phyloP scores from a whole-genome alignment of 2,888 invertebrate species.

The Lasioglossum oenotherae region DNA sequence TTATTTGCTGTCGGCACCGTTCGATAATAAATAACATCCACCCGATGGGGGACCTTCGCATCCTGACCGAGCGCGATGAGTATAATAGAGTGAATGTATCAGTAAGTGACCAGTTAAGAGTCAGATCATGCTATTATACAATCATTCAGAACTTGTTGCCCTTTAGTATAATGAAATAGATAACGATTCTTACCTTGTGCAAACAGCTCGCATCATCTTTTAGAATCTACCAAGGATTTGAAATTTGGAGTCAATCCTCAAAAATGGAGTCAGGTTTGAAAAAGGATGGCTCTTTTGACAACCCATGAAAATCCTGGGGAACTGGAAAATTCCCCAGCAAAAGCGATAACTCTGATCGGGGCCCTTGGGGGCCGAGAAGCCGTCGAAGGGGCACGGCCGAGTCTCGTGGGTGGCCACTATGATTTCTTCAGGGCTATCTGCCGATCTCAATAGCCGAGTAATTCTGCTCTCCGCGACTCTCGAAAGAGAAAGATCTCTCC shows the following conservation, averaged over 20 bases:
- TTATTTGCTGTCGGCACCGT: slow-evolving; percentile 59
- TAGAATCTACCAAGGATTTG: too few species aligned
- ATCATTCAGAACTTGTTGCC: neutral
- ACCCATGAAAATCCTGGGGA: neutral
- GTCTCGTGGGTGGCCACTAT: slow-evolving; percentile 82
- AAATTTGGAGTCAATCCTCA: neutral
- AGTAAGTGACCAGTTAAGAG: neutral
- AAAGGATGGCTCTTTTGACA: rapidly evolving
- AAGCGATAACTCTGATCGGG: slow-evolving; percentile 14
- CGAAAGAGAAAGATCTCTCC: slow-evolving; percentile 10
- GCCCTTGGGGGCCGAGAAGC: slow-evolving; percentile 16
- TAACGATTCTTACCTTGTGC: neutral
- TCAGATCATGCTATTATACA: neutral
- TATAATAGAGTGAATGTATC: slow-evolving; percentile 36
- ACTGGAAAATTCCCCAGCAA: neutral
- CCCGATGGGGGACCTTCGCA: slow-evolving; percentile 33
- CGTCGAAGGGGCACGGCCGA: slow-evolving; percentile 41
- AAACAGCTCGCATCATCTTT: too few species aligned
- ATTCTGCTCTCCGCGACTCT: slow-evolving; percentile 74
- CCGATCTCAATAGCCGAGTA: slow-evolving; percentile 82
- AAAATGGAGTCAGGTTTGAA: neutral
- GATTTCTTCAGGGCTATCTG: slow-evolving; percentile 81
- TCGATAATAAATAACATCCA: slow-evolving; percentile 58
- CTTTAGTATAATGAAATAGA: neutral
- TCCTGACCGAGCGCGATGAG: slow-evolving; percentile 51